Conservation (phyloP, 2,888 invertebrate genomes). For the Ephialtes manifestator region DNA sequence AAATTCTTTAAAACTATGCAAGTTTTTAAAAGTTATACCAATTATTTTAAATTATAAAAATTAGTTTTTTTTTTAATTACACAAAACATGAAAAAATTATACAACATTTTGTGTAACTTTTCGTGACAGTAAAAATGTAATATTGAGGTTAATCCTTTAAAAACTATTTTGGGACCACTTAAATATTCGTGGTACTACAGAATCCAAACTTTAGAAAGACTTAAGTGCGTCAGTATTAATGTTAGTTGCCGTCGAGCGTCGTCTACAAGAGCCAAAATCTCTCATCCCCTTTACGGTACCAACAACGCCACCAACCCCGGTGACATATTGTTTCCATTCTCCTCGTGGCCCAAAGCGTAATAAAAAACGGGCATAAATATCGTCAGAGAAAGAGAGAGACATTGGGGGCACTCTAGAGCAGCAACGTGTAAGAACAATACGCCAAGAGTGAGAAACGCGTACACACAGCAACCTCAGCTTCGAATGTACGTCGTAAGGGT, state of each 20-base stretch:
- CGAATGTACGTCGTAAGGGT: constrained; percentile 6
- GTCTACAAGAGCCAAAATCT: constrained; percentile 45
- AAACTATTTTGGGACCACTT: not conserved
- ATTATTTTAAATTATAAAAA: no score
- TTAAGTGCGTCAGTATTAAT: constrained; percentile 78
- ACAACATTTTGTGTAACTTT: not conserved
- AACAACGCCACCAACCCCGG: constrained; percentile 74
- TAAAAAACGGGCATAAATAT: constrained; percentile 85
- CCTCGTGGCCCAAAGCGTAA: constrained; percentile 81
- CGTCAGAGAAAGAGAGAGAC: constrained; percentile 58
- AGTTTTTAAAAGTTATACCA: no score
- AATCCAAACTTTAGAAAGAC: not conserved
- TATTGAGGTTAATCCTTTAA: not conserved
- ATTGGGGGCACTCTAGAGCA: constrained; percentile 67
- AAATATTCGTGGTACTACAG: not conserved
- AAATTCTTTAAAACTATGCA: no score
- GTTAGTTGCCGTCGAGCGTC: constrained; percentile 73
- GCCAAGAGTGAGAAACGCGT: constrained; percentile 41
- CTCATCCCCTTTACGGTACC: constrained; percentile 39
- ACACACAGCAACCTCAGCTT: constrained; percentile 27
- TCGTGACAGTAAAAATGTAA: not conserved
- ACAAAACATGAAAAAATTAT: no score
- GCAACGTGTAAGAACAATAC: constrained; percentile 77
- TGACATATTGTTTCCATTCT: constrained; percentile 86
- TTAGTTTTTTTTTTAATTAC: no score